Evolutionary conservation across 2,888 invertebrate species (phyloP).

Genomic region (Epinotia brunnichana): DNA sequence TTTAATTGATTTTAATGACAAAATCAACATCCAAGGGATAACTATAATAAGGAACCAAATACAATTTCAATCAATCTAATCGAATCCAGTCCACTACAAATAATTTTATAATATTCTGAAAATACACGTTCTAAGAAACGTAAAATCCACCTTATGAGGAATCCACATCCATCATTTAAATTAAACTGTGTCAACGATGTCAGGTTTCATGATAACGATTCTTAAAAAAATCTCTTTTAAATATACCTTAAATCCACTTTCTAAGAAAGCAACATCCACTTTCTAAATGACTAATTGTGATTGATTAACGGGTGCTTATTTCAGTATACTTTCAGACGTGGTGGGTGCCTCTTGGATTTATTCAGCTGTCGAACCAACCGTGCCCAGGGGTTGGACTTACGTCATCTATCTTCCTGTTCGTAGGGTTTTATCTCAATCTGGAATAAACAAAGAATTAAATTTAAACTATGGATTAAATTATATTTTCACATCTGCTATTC

Average conservation of each 20-base stretch:
- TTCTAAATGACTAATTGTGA: not conserved
- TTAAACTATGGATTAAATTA: no score
- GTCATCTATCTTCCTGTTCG: slow-evolving; percentile 35
- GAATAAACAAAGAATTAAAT: not conserved
- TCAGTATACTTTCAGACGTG: slow-evolving; percentile 6
- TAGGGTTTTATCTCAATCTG: slow-evolving; percentile 40
- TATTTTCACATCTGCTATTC: no score
- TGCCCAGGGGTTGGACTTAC: slow-evolving; percentile 27
- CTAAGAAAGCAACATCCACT: not conserved
- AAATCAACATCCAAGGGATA: no score
- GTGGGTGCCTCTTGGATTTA: slow-evolving; percentile 1
- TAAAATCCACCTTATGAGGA: not conserved
- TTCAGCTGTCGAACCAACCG: slow-evolving; percentile 20
- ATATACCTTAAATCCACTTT: no score
- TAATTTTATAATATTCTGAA: not conserved
- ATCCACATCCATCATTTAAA: not conserved
- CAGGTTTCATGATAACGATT: not conserved
- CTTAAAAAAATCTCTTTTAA: not conserved
- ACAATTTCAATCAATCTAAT: no score
- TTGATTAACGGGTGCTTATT: not conserved
- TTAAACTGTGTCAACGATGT: not conserved
- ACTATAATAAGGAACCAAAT: no score
- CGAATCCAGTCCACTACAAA: no score
- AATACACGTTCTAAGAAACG: not conserved
- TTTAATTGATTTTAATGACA: no score